Conservation (phyloP, 2,797 vertebrate species). For the Danionella dracula region DNA sequence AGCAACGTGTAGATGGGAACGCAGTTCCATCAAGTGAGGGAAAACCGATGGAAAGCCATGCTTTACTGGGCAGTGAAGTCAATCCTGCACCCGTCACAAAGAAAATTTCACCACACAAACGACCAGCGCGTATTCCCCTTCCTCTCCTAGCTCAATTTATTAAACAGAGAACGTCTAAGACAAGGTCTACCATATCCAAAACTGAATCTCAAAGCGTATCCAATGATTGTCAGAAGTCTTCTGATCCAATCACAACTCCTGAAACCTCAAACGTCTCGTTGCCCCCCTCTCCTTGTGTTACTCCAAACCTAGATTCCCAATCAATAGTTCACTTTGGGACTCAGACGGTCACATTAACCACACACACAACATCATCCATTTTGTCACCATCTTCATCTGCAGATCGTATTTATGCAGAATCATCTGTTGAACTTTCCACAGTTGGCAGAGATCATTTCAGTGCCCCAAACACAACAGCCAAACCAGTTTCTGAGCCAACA, state of each 20-base stretch:
- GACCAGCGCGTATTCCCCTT: slow-evolving; percentile 59
- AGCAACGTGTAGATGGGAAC: neutral
- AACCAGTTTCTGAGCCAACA: neutral
- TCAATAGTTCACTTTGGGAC: neutral
- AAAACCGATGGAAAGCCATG: slow-evolving; percentile 1
- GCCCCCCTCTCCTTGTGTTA: neutral
- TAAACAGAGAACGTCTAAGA: slow-evolving; percentile 63
- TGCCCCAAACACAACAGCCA: slow-evolving; percentile 18
- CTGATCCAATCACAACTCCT: neutral
- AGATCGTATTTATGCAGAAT: neutral
- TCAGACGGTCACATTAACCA: neutral
- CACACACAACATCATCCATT: neutral
- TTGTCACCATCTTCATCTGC: neutral
- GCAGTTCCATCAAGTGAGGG: slow-evolving; percentile 2
- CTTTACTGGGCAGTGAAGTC: slow-evolving; percentile 7
- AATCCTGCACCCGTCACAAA: slow-evolving; percentile 57
- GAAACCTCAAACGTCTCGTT: no score
- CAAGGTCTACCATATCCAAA: slow-evolving; percentile 48
- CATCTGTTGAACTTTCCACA: neutral
- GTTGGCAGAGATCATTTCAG: neutral
- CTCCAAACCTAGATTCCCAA: neutral
- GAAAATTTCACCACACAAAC: slow-evolving; percentile 50
- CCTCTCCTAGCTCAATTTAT: slow-evolving; percentile 71
- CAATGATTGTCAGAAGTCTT: neutral
- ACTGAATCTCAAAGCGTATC: slow-evolving; percentile 13